A percentile compares a stretch with the other conserved stretches of the same genome.
Conservation (phyloP, 2,888 invertebrate species). For the Onchidella celtica region DNA sequence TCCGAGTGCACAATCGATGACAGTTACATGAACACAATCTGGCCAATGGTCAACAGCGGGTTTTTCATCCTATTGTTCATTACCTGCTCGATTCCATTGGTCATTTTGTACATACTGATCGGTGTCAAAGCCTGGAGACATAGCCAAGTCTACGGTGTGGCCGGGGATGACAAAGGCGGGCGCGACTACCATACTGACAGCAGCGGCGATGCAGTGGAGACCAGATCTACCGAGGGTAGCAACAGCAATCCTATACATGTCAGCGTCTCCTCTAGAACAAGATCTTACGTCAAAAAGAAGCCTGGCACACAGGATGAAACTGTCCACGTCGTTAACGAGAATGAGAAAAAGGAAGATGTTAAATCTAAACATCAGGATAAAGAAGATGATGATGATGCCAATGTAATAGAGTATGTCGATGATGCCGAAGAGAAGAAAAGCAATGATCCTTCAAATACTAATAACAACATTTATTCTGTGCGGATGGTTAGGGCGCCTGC, state of each 20-base stretch:
- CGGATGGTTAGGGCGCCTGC: not conserved
- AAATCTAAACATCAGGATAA: not conserved
- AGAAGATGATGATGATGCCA: not conserved
- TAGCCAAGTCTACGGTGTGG: not conserved
- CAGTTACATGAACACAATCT: slow-evolving; percentile 29
- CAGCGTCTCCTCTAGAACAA: not conserved
- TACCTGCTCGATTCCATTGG: slow-evolving; percentile 10
- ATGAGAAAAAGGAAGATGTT: not conserved
- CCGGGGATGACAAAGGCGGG: not conserved
- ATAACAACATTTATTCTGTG: not conserved
- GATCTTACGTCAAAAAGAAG: slow-evolving; percentile 25
- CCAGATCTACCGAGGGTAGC: not conserved
- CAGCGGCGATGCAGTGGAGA: not conserved
- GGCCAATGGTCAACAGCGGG: slow-evolving; percentile 20
- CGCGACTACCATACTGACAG: not conserved
- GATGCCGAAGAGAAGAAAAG: not conserved
- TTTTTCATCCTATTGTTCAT: slow-evolving; percentile 40
- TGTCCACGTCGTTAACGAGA: not conserved
- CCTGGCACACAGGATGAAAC: not conserved
- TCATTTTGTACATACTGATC: slow-evolving; percentile 35
- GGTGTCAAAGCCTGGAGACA: slow-evolving; percentile 37
- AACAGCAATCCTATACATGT: not conserved
- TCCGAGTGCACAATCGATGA: slow-evolving; percentile 41
- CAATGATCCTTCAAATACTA: not conserved
- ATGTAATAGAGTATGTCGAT: not conserved